Conservation (phyloP, 2,113 vertebrate genomes). For the Varanus komodoensis region DNA sequence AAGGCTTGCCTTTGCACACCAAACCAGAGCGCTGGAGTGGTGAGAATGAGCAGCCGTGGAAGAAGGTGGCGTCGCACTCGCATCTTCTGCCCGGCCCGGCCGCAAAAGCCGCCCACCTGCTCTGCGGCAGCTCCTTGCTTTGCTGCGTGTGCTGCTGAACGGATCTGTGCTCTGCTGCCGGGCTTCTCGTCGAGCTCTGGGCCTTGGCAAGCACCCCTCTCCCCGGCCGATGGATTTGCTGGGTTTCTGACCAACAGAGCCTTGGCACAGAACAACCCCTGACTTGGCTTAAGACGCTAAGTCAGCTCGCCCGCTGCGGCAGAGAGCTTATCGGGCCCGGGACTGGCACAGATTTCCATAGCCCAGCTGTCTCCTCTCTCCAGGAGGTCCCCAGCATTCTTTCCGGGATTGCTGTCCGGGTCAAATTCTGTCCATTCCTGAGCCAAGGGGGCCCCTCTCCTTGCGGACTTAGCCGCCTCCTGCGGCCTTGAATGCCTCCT, state of each 20-base stretch:
- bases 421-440: not conserved
- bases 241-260: not conserved
- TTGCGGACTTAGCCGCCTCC: not conserved
- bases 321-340: not conserved
- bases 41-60: too few relatives aligned
- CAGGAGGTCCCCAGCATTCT: not conserved
- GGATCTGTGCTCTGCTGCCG: not conserved
- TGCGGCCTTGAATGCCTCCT: not conserved
- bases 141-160: rapidly evolving
- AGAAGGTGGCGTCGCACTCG: not conserved
- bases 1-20: too few relatives aligned
- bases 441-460: not conserved
- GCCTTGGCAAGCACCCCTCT: not conserved
- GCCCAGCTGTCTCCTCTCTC: not conserved
- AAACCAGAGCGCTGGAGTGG: not conserved
- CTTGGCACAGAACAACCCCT: not conserved
- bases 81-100: not conserved
- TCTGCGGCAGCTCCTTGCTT: not conserved
- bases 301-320: not conserved
- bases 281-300: not conserved
- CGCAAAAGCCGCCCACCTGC: not conserved
- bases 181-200: not conserved
- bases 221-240: not conserved
- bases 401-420: not conserved
- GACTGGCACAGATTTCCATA: not conserved